Base-by-base conservation (phyloP, 1,140 invertebrate genomes). In the Globodera ellingtonae region DNA sequence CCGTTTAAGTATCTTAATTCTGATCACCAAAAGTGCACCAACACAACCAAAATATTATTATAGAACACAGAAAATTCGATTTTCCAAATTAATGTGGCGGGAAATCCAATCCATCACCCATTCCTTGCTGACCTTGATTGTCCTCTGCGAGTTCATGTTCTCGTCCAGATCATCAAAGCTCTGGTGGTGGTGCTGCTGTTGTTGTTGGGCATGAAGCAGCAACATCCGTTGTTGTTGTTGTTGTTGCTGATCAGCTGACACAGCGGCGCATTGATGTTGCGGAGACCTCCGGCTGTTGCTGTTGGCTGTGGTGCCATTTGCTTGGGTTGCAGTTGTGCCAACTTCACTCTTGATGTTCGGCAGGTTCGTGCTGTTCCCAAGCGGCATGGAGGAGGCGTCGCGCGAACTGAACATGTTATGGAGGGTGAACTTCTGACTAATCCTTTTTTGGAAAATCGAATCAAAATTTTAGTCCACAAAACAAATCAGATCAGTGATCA, bases 81-180 rank as follows among this genome's bases (percentile, higher is more conserved):
- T 52, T 52, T 13, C 10, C 7, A 52, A 52, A 52, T 71, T n/a
- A 10, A 80, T 52, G 21, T n/a, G 18, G 21, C 18, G 56, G 65
- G 59, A n/a, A 47, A 48, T 5, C 21, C 46, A 56, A 46, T n/a
- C 47, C 35, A 24, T 24, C 24, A 59, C 44, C 13, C 21, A 52
- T 70, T 52, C 47, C 35, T 35, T 35, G 35, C 35, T 35, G 35
- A 74, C 77, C 46, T 79, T 82, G 59, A 79, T 79, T 13, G 77
- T 82, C 75, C 81, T 81, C 72, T 72, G 77, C 77, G 71, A 72
- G 44, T 70, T 78, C 74, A 24, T 75, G 75, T 79, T 65, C 67
- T 77, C 71, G 46, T 72, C 48, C 35, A 66, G 46, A 47, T 81
- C 65, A 56, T 79, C 78, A 80, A 69, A 70, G 52, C 77, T 59